Base-by-base conservation (phyloP, 1,140 invertebrate species). In the Rhynchophorus ferrugineus region DNA sequence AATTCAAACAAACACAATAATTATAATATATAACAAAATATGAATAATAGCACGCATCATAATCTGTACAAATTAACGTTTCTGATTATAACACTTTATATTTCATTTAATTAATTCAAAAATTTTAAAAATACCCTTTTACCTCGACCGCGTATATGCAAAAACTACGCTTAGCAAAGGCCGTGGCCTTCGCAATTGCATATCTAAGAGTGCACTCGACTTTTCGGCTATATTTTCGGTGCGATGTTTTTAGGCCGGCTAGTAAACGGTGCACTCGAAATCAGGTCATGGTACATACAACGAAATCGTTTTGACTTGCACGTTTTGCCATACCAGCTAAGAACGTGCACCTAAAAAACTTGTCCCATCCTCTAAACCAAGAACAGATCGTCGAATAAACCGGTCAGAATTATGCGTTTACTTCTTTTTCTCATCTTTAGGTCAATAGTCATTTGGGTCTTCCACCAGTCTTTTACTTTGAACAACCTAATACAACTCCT, bases 281-380 rank as follows among this genome's bases (percentile, higher is more conserved):
- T 64, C 66, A 60, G 66, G 66, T 68, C 66, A 68, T 66, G 63
- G 62, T 67, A 11, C 24, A 29, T 29, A 68, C 63, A 64, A 65
- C 64, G 62, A 66, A 68, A 67, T 64, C 63, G 62, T 61, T 65
- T 66, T 62, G 53, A 58, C 56, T 62, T 66, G 58, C 58, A 64
- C 61, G 54, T 57, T 44, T 29, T 29, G 22, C 29, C 2, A 20
- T 20, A 41, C 2, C 20, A 1, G 58, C 57, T 57, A 59, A 58
- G 60, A 64, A 56, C 56, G 59, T 54, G 63, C 59, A 64, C 61
- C 60, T 63, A 65, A 66, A 66, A 64, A 63, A 50, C 59, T 64
- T 58, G 62, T 64, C 61, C 60, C 61, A n/a, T n/a, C 57, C 57
- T 64, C 59, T 64, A 61, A 64, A 61, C 54, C 52, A 43, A 56